Evolutionary conservation across 1,140 invertebrate species (phyloP).

Genomic region (Odontomachus brunneus): DNA sequence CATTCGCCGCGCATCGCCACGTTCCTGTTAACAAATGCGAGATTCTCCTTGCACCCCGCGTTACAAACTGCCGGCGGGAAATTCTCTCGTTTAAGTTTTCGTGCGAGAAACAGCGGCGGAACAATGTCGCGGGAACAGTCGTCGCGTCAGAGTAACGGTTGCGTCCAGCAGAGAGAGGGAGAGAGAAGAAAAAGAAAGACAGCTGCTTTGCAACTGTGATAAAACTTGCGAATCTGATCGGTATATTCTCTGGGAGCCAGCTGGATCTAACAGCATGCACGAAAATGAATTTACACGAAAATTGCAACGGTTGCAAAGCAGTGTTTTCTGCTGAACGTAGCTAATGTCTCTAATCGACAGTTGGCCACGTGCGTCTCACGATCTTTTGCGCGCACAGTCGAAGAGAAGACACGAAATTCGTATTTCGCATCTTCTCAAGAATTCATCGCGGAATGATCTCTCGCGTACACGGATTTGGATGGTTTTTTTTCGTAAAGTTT

Average conservation of each 20-base stretch:
- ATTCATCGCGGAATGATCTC: no score
- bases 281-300: no score
- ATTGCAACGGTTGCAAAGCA: no score
- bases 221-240: no score
- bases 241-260: no score
- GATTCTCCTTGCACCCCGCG: conserved; percentile 36
- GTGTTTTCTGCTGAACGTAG: no score
- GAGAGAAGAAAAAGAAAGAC: no score
- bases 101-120: not conserved
- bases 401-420: not conserved
- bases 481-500: no score
- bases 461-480: no score
- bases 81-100: not conserved
- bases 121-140: not conserved
- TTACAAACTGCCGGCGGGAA: not conserved
- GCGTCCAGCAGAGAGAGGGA: no score
- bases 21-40: conserved; percentile 42
- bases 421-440: not conserved
- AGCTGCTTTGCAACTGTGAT: no score
- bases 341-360: not conserved
- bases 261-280: no score
- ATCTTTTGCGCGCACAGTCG: not conserved
- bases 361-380: not conserved
- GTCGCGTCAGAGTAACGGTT: not conserved
- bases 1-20: conserved; percentile 13